phyloP scores from a whole-genome alignment of 2,888 invertebrate genomes.

The Itoplectis maculator region DNA sequence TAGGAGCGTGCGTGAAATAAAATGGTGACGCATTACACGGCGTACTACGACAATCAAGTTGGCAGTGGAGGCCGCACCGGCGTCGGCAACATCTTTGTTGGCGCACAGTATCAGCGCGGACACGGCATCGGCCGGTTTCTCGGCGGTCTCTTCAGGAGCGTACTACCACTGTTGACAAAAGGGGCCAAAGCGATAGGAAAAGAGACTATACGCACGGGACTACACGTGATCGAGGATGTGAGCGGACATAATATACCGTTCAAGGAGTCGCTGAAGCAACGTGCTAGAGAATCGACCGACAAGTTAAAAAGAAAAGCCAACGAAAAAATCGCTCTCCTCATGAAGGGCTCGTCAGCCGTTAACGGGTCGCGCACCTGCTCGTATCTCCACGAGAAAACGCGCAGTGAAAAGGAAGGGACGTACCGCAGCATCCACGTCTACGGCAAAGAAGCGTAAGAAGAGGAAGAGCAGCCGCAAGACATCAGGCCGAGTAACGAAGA shows the following conservation, averaged over 20 bases:
- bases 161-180: slow-evolving; percentile 11
- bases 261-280: slow-evolving; percentile 29
- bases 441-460: too few species aligned
- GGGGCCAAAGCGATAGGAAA: slow-evolving; percentile 46
- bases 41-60: slow-evolving; percentile 21
- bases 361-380: background rate
- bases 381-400: too few species aligned
- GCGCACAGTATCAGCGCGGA: slow-evolving; percentile 40
- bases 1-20: background rate
- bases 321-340: slow-evolving; percentile 38
- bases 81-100: slow-evolving; percentile 45
- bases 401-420: too few species aligned
- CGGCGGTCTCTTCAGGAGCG: slow-evolving; percentile 36
- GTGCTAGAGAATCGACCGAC: slow-evolving; percentile 31
- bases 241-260: slow-evolving; percentile 1
- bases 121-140: slow-evolving; percentile 51
- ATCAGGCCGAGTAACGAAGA: too few species aligned
- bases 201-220: slow-evolving; percentile 29
- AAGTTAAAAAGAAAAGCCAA: slow-evolving; percentile 39
- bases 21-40: background rate
- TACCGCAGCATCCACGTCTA: too few species aligned
- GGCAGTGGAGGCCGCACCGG: slow-evolving; percentile 26
- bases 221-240: slow-evolving; percentile 32
- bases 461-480: too few species aligned
- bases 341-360: slow-evolving; percentile 5